A percentile compares a stretch with the other conserved stretches of the same genome.
These are phyloP conservation scores for Pentamera pediparva DNA, from an alignment of 53 echinoderm and acorn worm genomes.

Conservation along the genomic window DNA sequence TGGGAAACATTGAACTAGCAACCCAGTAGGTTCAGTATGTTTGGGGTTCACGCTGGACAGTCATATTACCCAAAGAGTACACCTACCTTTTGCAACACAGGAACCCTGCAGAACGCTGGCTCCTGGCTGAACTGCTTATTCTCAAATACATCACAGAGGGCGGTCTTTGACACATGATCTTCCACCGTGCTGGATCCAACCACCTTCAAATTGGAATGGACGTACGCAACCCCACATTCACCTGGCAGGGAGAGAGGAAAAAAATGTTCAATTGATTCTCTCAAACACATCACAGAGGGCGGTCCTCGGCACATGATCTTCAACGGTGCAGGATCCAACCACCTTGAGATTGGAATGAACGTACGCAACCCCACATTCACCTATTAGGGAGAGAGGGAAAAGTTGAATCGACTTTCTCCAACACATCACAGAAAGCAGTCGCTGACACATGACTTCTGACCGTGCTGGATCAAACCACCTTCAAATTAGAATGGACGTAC, in stretches of 20 bases:
- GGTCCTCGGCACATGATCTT: slow-evolving; percentile 78
- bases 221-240: slow-evolving; percentile 76
- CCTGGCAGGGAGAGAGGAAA: too few species aligned
- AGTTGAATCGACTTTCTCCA: slow-evolving; percentile 23
- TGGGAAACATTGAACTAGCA: too few species aligned
- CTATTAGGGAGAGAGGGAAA: too few species aligned
- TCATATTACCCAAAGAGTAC: too few species aligned
- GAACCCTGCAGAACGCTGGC: slow-evolving; percentile 88
- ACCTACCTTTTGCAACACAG: slow-evolving; percentile 58
- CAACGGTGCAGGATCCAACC: slow-evolving; percentile 70
- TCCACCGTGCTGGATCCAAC: slow-evolving; percentile 79
- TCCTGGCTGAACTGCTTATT: slow-evolving; percentile 69
- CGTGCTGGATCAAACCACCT: slow-evolving; percentile 73
- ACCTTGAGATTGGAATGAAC: slow-evolving; percentile 84
- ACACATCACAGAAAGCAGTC: slow-evolving; percentile 72
- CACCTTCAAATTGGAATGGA: slow-evolving; percentile 83
- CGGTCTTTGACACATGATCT: slow-evolving; percentile 80
- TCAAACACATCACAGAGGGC: slow-evolving; percentile 81
- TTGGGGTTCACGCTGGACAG: too few species aligned
- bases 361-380: slow-evolving; percentile 77
- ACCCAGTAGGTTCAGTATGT: too few species aligned
- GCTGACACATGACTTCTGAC: slow-evolving; percentile 81
- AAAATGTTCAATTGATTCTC: not conserved
- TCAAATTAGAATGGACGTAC: slow-evolving; percentile 81
- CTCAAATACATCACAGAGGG: slow-evolving; percentile 75